A percentile compares a stretch with the other conserved stretches of the same genome.
phyloP scores from a whole-genome alignment of 2,888 invertebrate genomes.

The Steinernema hermaphroditum region DNA sequence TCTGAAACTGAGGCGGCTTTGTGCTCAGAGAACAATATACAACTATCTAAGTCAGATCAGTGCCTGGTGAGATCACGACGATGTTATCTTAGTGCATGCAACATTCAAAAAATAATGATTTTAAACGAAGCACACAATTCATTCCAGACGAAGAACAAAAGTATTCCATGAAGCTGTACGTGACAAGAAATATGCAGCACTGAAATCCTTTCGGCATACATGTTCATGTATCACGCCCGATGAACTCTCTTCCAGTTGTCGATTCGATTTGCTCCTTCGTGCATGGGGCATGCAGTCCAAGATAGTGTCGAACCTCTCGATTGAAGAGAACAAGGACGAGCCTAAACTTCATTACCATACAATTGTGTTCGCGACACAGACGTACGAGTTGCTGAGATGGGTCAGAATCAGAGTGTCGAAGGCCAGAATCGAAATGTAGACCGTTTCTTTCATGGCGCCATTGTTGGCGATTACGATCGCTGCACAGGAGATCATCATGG shows the following conservation, averaged over 20 bases:
- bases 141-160: too few relatives aligned
- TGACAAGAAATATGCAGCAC: too few relatives aligned
- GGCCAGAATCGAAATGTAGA: not conserved
- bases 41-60: too few relatives aligned
- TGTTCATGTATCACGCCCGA: not conserved
- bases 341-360: not conserved
- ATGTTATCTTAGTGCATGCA: too few relatives aligned
- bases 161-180: too few relatives aligned
- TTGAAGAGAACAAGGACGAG: not conserved
- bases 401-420: slow-evolving; percentile 5
- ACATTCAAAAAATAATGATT: too few relatives aligned
- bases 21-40: too few relatives aligned
- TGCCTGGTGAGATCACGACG: too few relatives aligned
- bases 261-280: not conserved
- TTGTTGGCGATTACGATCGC: not conserved
- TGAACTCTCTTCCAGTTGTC: not conserved
- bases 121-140: too few relatives aligned
- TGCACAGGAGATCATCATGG: slow-evolving; percentile 6
- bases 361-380: not conserved
- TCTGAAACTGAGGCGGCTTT: too few relatives aligned
- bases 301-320: not conserved
- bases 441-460: not conserved
- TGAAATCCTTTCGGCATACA: too few relatives aligned
- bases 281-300: not conserved
- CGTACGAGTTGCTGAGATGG: not conserved